Evolutionary conservation across 2,113 vertebrate genomes (phyloP), one percentile per base, ranked within the genome.

Genomic region (Lontra canadensis): DNA sequence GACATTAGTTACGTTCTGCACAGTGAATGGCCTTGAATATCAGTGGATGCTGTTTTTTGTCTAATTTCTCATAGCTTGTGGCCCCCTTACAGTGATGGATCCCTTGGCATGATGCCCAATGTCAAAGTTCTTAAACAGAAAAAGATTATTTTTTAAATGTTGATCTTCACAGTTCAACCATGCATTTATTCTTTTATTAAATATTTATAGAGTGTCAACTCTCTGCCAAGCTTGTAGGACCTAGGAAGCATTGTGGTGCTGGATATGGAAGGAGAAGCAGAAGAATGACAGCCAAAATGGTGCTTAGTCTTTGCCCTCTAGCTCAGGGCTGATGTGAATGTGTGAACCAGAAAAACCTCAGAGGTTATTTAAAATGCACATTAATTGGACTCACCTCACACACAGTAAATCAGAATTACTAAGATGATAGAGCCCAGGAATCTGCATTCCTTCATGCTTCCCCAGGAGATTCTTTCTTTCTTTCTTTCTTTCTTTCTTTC

Each of bases 41-140:
- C 29, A 47, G 47, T 39, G 59, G 63, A 7, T 23, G 8, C n/a
- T 29, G 4, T n/a, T 26, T 23, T 18, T 57, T 81, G 6, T 39
- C 20, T 42, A 67, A 63, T 89, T 90, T 87, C 29, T 31, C 23
- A 14, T 0, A 18, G n/a, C 63, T n/a, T 80, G 36, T 63, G 69
- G 36, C 49, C 47, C n/a, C 34, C 31, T 52, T 87, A 73, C 17
- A 59, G 26, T 25, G 57, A 42, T 31, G 42, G 42, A 44, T 79
- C 36, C 21, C 63, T 47, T 17, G 26, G 29, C 23, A 11, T 87
- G 57, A 71, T 76, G 88, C 25, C 17, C 12, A n/a, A 0, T 82
- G 82, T 82, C 88, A 67, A 44, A 47, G 65, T 86, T 95, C 87
- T 92, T 69, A 86, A 83, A n/a, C n/a, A 88, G n/a, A 94, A 49